phyloP scores from a whole-genome alignment of 1,140 invertebrate genomes.

The Dufourea novaeangliae region DNA sequence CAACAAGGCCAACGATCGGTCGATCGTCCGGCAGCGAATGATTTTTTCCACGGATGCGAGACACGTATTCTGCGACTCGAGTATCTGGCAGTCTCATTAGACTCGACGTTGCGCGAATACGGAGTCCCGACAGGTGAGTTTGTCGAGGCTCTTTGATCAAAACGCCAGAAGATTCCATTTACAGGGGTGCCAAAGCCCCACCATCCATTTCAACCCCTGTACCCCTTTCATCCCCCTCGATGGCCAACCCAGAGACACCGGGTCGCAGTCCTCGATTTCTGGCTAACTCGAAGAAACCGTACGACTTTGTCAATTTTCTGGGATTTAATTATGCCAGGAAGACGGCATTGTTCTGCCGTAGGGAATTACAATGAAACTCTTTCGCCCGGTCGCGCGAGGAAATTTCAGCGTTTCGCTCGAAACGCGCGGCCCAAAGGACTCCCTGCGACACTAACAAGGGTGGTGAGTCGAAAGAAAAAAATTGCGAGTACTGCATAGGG shows the following conservation, averaged over 20 bases:
- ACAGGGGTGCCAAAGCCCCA: slow-evolving; percentile 43
- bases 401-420: too few relatives aligned
- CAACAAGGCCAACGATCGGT: background rate
- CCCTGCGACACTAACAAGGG: too few relatives aligned
- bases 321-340: slow-evolving; percentile 63
- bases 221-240: slow-evolving; percentile 21
- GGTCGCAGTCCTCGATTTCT: background rate
- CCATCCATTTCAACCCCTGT: slow-evolving; percentile 27
- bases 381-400: slow-evolving; percentile 10
- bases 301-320: slow-evolving; percentile 53
- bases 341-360: slow-evolving; percentile 26
- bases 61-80: slow-evolving; percentile 28
- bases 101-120: slow-evolving; percentile 33
- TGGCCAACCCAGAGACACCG: background rate
- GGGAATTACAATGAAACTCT: slow-evolving; percentile 36
- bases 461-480: background rate
- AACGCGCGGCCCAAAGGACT: too few relatives aligned
- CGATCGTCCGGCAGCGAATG: slow-evolving; percentile 6
- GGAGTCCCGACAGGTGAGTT: slow-evolving; percentile 9
- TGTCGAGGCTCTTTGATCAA: slow-evolving; percentile 53
- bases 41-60: slow-evolving; percentile 41
- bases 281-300: slow-evolving; percentile 41
- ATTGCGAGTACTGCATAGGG: slow-evolving; percentile 2
- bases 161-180: slow-evolving; percentile 58
- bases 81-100: slow-evolving; percentile 40